These are phyloP conservation scores for Mico argentatus DNA, from an alignment of 2,797 vertebrate species.

Conservation along the genomic window DNA sequence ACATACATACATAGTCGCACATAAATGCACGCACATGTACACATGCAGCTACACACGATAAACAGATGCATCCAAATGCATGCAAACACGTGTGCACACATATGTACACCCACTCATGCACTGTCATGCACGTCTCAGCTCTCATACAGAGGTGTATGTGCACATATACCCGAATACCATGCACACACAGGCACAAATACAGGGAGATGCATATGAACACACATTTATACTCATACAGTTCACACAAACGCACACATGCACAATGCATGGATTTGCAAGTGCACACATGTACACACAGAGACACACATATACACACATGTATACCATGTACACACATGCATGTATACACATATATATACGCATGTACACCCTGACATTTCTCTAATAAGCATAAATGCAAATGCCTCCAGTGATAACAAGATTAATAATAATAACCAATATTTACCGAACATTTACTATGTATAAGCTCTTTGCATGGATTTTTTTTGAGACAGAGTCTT, in stretches of 20 bases:
- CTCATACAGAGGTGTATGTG: background rate
- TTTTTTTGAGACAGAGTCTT: background rate
- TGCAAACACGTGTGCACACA: rapidly evolving
- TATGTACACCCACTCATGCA: rapidly evolving
- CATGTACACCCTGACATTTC: background rate
- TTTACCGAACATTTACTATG: background rate
- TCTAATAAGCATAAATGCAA: background rate
- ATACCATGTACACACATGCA: background rate
- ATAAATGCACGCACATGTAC: background rate
- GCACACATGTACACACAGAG: background rate
- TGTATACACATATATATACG: background rate
- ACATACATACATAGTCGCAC: background rate
- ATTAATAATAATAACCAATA: background rate
- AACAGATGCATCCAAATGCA: rapidly evolving
- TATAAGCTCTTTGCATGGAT: rapidly evolving
- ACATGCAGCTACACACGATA: background rate
- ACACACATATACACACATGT: background rate
- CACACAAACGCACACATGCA: background rate
- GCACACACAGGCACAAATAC: background rate
- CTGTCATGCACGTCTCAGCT: background rate
- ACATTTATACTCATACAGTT: too few relatives aligned
- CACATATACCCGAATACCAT: background rate
- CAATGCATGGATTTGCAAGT: background rate
- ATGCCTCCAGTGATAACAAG: background rate
- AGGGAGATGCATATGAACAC: background rate